Evolutionary conservation across 2,113 vertebrate species (phyloP).

Genomic region (Petaurus breviceps): DNA sequence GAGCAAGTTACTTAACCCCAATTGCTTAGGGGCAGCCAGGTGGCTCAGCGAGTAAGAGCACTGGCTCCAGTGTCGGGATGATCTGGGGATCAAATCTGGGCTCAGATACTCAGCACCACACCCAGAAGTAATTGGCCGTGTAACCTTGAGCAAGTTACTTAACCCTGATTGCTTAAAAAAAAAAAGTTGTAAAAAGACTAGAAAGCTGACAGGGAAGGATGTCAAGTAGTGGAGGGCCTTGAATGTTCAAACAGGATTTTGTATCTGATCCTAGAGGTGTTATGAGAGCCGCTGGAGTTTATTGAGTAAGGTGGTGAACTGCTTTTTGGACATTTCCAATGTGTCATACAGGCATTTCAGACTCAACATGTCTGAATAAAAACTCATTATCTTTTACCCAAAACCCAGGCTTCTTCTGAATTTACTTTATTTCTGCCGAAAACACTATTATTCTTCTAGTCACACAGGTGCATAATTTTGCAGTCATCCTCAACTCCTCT

Average conservation of each 20-base stretch:
- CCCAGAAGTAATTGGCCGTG: no score
- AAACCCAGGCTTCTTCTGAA: background rate
- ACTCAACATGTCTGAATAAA: background rate
- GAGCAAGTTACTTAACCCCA: no score
- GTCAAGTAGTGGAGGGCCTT: background rate
- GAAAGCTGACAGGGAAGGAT: background rate
- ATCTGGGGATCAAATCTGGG: no score
- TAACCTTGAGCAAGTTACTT: no score
- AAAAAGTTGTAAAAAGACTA: background rate
- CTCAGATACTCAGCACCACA: no score
- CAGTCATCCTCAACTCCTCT: background rate
- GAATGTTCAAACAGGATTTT: background rate
- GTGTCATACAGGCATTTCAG: background rate
- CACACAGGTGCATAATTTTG: background rate
- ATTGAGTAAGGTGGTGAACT: background rate
- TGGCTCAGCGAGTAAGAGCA: no score
- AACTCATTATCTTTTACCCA: background rate
- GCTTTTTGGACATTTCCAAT: background rate
- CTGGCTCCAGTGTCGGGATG: no score
- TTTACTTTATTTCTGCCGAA: background rate
- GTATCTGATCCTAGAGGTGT: no score
- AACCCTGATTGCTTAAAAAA: no score
- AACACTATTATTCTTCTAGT: background rate
- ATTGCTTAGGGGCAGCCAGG: no score
- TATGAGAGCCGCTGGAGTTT: background rate